Percentiles rank a stretch among this genome's conserved stretches.
phyloP scores from a whole-genome alignment of 2,888 invertebrate species.

The Dione juno region DNA sequence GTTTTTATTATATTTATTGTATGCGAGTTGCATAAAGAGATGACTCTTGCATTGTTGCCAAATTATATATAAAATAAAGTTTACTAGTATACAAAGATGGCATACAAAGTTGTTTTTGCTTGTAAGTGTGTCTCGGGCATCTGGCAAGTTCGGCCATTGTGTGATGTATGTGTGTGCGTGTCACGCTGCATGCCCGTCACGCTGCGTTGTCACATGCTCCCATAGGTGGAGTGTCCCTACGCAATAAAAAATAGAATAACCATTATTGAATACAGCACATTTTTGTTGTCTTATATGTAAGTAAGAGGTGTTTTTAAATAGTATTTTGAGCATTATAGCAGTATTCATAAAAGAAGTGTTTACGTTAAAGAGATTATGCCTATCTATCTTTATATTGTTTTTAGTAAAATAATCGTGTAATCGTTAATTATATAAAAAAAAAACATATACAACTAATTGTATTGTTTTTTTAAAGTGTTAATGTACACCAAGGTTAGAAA shows the following conservation, averaged over 20 bases:
- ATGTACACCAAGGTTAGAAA: too few relatives aligned
- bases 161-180: constrained; percentile 34
- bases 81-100: constrained; percentile 8
- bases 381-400: not conserved
- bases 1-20: not conserved
- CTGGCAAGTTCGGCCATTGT: constrained; percentile 34
- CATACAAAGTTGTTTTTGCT: not conserved
- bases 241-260: constrained; percentile 36
- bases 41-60: not conserved
- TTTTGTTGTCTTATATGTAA: not conserved
- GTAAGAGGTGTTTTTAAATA: not conserved
- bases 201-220: constrained; percentile 53
- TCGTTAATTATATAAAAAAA: not conserved
- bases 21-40: not conserved
- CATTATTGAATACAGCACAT: not conserved
- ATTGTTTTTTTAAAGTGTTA: too few relatives aligned
- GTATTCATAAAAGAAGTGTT: not conserved
- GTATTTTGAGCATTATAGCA: not conserved
- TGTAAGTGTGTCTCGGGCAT: not conserved
- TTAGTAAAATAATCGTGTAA: not conserved
- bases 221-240: constrained; percentile 47
- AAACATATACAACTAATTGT: not conserved
- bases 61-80: not conserved
- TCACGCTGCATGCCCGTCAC: constrained; percentile 63
- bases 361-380: not conserved